Conservation (phyloP, 2,797 vertebrate species). For the Vespertilio murinus region DNA sequence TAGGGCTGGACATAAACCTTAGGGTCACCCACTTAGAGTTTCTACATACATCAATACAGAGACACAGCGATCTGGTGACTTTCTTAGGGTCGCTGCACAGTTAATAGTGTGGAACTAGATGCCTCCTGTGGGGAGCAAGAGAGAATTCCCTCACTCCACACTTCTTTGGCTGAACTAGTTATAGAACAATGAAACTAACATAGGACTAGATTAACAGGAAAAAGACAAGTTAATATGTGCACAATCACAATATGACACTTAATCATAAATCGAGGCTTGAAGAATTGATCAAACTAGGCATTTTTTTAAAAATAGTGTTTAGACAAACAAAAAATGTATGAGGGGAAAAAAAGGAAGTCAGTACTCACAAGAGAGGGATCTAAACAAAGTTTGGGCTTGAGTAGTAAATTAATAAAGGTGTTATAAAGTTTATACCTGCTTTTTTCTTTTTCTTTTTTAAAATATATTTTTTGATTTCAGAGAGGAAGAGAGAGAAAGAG, state of each 20-base stretch:
- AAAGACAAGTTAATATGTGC: neutral
- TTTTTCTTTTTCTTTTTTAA: neutral
- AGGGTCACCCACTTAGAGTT: neutral
- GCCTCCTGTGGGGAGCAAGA: neutral
- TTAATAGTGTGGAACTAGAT: neutral
- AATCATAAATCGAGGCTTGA: neutral
- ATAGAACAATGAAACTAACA: neutral
- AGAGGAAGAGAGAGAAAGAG: no score
- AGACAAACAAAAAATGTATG: neutral
- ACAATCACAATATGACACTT: neutral
- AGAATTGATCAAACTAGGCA: neutral
- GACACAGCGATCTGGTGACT: neutral
- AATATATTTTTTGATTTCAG: no score
- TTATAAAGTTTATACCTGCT: no score
- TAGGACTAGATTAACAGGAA: neutral
- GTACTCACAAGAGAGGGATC: neutral
- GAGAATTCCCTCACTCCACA: neutral
- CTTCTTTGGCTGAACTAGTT: neutral
- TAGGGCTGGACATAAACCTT: neutral
- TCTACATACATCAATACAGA: neutral
- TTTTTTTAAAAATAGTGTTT: neutral
- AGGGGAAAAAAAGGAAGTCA: neutral
- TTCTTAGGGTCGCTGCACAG: neutral
- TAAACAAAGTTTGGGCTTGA: neutral
- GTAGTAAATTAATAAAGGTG: neutral